Percentiles rank a stretch among this genome's conserved stretches.
Conservation (phyloP, 2,888 invertebrate species). For the Cerastoderma edule region DNA sequence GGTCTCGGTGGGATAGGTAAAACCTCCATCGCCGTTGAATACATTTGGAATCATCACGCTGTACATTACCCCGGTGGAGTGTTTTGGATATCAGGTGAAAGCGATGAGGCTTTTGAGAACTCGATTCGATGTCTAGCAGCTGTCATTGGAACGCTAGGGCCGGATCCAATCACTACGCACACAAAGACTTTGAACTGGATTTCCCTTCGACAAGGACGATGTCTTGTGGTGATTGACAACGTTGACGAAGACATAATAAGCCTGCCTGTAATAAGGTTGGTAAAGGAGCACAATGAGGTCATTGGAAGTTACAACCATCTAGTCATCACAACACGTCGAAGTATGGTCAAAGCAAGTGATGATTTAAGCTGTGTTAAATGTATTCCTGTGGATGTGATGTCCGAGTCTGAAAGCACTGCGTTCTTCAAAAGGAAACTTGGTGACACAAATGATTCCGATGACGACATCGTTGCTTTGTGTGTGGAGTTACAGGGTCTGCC, state of each 20-base stretch:
- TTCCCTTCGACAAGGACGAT: conserved; percentile 7
- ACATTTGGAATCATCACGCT: conserved; percentile 38
- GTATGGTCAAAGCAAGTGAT: background rate
- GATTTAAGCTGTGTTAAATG: background rate
- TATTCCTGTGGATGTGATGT: background rate
- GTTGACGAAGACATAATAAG: conserved; percentile 35
- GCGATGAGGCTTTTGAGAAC: conserved; percentile 30
- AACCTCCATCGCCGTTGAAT: conserved; percentile 49
- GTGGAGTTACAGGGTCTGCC: background rate
- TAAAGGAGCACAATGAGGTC: background rate
- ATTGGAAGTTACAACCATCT: background rate
- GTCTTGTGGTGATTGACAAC: conserved; percentile 50
- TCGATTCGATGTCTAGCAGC: conserved; percentile 29
- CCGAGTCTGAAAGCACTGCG: background rate
- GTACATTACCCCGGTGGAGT: conserved; percentile 42
- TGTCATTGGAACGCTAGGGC: conserved; percentile 2
- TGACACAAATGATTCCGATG: background rate
- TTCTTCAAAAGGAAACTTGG: background rate
- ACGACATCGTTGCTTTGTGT: background rate
- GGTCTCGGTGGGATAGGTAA: conserved; percentile 52
- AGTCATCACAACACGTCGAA: background rate
- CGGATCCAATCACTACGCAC: background rate
- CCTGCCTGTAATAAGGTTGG: background rate
- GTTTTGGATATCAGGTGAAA: conserved; percentile 51
- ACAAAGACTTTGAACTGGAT: conserved; percentile 31